A percentile compares a stretch with the other conserved stretches of the same genome.
Conservation (phyloP, 2,888 invertebrate genomes). For the Lasioglossum marginatum region DNA sequence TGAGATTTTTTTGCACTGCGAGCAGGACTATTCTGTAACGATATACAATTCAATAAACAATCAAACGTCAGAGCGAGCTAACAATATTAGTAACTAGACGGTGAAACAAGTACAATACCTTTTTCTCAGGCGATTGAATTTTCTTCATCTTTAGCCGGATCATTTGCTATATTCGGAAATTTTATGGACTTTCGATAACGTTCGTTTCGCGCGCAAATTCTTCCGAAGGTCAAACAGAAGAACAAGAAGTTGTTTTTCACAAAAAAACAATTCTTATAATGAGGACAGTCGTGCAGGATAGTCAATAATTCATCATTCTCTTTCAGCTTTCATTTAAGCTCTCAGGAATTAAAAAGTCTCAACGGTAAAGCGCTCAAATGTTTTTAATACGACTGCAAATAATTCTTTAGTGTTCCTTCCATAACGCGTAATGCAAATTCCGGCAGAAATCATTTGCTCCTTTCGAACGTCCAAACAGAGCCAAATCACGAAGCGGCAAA, state of each 20-base stretch:
- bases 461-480: not conserved
- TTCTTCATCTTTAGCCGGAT: conserved; percentile 22
- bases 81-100: not conserved
- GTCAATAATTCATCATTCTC: not conserved
- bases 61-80: not conserved
- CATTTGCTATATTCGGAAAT: not conserved
- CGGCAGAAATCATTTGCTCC: not conserved
- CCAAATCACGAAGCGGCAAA: not conserved
- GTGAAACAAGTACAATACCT: conserved; percentile 11
- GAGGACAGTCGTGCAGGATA: not conserved
- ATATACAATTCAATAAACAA: not conserved
- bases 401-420: not conserved
- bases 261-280: not conserved
- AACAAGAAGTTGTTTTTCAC: too few relatives aligned
- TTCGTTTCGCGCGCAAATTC: not conserved
- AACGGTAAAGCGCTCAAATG: not conserved
- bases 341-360: not conserved
- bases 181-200: not conserved
- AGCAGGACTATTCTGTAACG: conserved; percentile 21
- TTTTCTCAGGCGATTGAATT: not conserved
- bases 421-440: not conserved
- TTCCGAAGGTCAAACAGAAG: not conserved
- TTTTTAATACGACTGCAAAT: not conserved
- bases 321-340: too few relatives aligned
- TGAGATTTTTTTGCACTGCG: conserved; percentile 21